Conservation (phyloP, 1,140 invertebrate genomes). For the Pseudomyrmex sp. region DNA sequence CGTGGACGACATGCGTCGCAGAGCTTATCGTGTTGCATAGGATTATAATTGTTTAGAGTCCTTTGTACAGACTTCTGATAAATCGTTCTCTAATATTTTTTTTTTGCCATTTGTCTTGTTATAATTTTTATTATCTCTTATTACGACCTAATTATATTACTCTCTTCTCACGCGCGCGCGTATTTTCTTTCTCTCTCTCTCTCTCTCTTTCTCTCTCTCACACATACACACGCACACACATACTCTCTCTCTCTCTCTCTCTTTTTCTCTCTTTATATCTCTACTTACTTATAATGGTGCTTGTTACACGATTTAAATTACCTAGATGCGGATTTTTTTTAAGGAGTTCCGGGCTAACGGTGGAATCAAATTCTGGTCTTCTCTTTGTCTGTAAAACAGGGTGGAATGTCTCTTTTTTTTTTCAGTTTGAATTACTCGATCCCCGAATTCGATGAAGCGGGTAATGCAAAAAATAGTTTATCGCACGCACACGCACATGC, state of each 20-base stretch:
- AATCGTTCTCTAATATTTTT: slow-evolving; percentile 60
- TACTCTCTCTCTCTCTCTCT: background rate
- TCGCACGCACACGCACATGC: no score
- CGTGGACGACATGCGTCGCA: slow-evolving; percentile 63
- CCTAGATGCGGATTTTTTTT: slow-evolving; percentile 24
- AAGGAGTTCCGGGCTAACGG: slow-evolving; percentile 8
- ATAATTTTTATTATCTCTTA: slow-evolving; percentile 37
- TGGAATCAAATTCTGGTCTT: slow-evolving; percentile 4
- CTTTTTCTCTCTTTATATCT: slow-evolving; percentile 30
- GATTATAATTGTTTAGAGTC: slow-evolving; percentile 72
- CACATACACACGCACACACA: background rate
- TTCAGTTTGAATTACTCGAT: background rate
- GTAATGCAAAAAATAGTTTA: no score
- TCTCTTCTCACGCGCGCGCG: background rate
- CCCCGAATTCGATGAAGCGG: no score
- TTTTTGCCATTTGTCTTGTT: slow-evolving; percentile 50
- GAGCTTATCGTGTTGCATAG: slow-evolving; percentile 36
- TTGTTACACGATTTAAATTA: slow-evolving; percentile 34
- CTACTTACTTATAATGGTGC: slow-evolving; percentile 49
- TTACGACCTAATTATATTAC: slow-evolving; percentile 29
- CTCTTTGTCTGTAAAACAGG: background rate
- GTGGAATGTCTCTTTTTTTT: background rate
- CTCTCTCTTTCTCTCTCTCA: background rate
- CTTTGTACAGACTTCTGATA: slow-evolving; percentile 68
- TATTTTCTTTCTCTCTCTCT: slow-evolving; percentile 4